Conservation (phyloP, 2,888 invertebrate genomes). For the Quadroppia sp. region DNA sequence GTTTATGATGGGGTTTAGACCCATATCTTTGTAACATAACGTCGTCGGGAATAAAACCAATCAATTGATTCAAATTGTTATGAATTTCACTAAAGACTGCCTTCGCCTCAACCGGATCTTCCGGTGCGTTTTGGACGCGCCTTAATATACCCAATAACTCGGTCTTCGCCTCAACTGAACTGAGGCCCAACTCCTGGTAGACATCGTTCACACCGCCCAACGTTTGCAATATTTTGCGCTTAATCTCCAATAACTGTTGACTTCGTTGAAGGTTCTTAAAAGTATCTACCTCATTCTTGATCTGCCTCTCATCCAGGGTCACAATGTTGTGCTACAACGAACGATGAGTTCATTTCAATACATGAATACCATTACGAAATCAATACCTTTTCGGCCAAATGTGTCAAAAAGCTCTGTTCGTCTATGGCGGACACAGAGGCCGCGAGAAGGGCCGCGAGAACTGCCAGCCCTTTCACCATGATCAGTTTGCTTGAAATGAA, state of each 20-base stretch:
- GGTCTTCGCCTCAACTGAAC: neutral
- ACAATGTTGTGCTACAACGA: neutral
- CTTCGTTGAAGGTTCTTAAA: neutral
- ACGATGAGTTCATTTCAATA: neutral
- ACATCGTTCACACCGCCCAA: slow-evolving; percentile 11
- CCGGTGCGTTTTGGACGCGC: neutral
- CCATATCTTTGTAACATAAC: neutral
- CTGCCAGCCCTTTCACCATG: neutral
- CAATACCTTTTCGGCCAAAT: neutral
- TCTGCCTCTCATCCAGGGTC: neutral
- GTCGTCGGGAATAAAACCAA: neutral
- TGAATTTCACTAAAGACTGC: neutral
- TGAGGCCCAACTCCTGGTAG: neutral
- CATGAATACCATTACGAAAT: neutral
- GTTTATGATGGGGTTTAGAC: neutral
- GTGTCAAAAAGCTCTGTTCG: neutral
- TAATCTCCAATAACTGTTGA: neutral
- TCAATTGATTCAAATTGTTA: neutral
- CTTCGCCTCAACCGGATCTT: neutral
- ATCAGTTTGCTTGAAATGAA: neutral
- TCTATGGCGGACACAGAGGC: neutral
- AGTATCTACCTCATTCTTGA: neutral
- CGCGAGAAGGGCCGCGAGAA: neutral
- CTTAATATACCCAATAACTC: neutral
- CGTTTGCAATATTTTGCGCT: neutral